Evolutionary conservation across 2,797 vertebrate species (phyloP).

Genomic region (Pseudocheirus occidentalis): DNA sequence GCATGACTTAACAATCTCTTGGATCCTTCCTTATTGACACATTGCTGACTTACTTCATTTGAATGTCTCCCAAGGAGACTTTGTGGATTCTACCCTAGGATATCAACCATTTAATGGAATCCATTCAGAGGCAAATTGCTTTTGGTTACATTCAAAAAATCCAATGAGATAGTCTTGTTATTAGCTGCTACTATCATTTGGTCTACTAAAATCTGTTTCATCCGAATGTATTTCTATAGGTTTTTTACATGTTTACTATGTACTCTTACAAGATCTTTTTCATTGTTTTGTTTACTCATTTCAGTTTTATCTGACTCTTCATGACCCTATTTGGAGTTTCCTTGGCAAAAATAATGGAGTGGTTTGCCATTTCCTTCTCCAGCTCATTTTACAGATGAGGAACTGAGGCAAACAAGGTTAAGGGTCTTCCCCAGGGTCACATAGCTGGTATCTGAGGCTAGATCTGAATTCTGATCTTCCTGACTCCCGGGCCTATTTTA

Average conservation of each 20-base stretch:
- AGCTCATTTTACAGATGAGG: neutral
- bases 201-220: neutral
- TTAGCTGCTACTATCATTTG: neutral
- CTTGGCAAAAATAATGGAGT: neutral
- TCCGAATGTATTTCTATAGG: neutral
- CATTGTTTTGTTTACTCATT: neutral
- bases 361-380: neutral
- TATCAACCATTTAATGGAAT: neutral
- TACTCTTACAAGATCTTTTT: neutral
- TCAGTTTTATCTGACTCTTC: neutral
- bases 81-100: neutral
- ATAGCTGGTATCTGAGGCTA: neutral
- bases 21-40: neutral
- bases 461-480: neutral
- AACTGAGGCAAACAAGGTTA: neutral
- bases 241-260: neutral
- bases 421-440: neutral
- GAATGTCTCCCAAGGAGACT: neutral
- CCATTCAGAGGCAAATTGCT: neutral
- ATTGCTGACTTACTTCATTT: neutral
- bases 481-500: neutral
- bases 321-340: neutral
- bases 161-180: neutral
- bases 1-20: neutral
- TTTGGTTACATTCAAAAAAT: neutral